Evolutionary conservation across 2,888 invertebrate species (phyloP).

Genomic region (Rhimphoctona megacephalus): DNA sequence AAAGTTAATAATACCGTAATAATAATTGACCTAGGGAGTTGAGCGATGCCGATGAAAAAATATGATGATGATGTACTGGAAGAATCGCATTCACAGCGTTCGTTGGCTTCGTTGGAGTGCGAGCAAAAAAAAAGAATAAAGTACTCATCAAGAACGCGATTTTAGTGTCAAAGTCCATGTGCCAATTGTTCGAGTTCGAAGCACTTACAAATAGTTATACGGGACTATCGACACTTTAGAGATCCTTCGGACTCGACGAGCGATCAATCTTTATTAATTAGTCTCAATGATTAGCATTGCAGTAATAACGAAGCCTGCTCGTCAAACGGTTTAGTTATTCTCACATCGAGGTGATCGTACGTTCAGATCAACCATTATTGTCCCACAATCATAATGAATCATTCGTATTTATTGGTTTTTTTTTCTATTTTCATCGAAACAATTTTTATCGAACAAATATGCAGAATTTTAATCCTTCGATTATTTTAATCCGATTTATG

Average conservation of each 20-base stretch:
- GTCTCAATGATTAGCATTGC: conserved; percentile 35
- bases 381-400: background rate
- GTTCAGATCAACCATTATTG: conserved; percentile 34
- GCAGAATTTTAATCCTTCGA: background rate
- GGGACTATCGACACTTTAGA: background rate
- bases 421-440: background rate
- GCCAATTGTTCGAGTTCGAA: conserved; percentile 11
- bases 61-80: conserved; percentile 29
- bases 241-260: conserved; percentile 28
- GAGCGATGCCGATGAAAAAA: background rate
- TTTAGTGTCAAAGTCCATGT: conserved; percentile 51
- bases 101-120: conserved; percentile 37
- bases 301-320: conserved; percentile 11
- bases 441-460: background rate
- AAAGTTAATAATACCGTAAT: conserved; percentile 1
- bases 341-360: conserved; percentile 40
- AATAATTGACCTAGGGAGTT: background rate
- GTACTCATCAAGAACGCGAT: background rate
- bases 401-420: conserved; percentile 14
- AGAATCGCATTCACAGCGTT: conserved; percentile 40
- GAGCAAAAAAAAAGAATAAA: conserved; percentile 4
- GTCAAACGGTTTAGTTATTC: background rate
- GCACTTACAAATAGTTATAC: background rate
- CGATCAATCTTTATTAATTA: conserved; percentile 59
- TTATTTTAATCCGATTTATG: background rate